Evolutionary conservation across 1,140 invertebrate species (phyloP), one percentile per base, ranked within the genome.

Genomic region (Neuroterus valhalla): DNA sequence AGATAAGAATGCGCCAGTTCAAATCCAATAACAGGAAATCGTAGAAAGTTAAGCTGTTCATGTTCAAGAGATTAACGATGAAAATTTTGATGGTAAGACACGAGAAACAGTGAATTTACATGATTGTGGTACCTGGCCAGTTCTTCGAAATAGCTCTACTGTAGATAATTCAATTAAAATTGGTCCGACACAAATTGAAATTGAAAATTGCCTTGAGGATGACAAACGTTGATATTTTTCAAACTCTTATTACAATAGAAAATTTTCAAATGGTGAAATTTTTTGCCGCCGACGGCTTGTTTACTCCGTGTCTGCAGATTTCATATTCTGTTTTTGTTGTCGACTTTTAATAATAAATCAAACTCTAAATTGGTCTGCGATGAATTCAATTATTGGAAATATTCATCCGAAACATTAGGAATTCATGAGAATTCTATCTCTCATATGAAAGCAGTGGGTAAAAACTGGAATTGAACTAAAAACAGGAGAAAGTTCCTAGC

Each of bases 401-500:
- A 52, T 52, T 50, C 23, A 21, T 52, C 48, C 12, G 48, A 52
- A 52, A 21, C 48, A 19, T 19, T 52, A 21, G 5, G 6, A 52
- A 52, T 52, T 52, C 48, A 21, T 52, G 48, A 52, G 48, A 52
- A 52, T 52, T 21, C 17, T 52, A 3, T 52, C 23, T 52, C 48
- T 52, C 48, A 52, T 11, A 52, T 10, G 23, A 52, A 21, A 52
- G 12, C 19, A 17, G 17, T 52, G 48, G 48, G 23, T 52, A 52
- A 19, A 52, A 21, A 52, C 48, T 21, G 48, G 23, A 11, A 52
- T 52, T 17, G 23, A 19, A 52, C 19, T 52, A 21, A 52, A 52
- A 52, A 52, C 48, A 19, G 48, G 48, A 52, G 19, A 52, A 52
- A 52, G n/a, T n/a, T n/a, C n/a, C n/a, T n/a, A n/a, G n/a, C n/a